Conservation (phyloP, 2,797 vertebrate genomes). For the Pteropus rufus region DNA sequence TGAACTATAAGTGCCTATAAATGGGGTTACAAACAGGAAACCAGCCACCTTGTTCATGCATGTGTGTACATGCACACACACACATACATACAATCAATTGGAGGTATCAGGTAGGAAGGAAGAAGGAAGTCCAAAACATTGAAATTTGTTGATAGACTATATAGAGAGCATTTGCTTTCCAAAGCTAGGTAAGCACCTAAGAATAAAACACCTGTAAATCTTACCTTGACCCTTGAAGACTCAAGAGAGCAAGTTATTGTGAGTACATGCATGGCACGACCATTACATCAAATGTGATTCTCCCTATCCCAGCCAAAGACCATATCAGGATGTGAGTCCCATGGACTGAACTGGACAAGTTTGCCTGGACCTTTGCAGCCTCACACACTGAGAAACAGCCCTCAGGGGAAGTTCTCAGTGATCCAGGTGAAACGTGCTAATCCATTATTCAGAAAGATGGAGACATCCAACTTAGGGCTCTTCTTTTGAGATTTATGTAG, state of each 20-base stretch:
- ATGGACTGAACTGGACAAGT: neutral
- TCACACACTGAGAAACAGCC: neutral
- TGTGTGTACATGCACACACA: neutral
- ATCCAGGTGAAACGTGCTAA: neutral
- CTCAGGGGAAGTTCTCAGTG: neutral
- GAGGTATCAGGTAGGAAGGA: neutral
- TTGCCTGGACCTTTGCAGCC: too few species aligned
- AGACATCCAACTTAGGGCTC: neutral
- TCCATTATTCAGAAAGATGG: neutral
- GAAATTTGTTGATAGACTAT: neutral
- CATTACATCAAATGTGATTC: fast-evolving
- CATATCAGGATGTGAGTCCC: fast-evolving
- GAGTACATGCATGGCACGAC: neutral
- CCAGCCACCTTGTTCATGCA: neutral
- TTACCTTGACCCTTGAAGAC: neutral
- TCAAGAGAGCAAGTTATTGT: neutral
- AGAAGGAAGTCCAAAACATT: neutral
- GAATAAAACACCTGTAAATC: neutral
- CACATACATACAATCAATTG: neutral
- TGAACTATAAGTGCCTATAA: neutral
- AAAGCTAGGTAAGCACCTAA: neutral
- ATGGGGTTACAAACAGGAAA: neutral
- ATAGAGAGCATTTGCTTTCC: neutral
- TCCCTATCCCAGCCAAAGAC: neutral
- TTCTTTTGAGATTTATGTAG: neutral